phyloP scores from a whole-genome alignment of 2,113 vertebrate genomes.

The Artemisiospiza belli region DNA sequence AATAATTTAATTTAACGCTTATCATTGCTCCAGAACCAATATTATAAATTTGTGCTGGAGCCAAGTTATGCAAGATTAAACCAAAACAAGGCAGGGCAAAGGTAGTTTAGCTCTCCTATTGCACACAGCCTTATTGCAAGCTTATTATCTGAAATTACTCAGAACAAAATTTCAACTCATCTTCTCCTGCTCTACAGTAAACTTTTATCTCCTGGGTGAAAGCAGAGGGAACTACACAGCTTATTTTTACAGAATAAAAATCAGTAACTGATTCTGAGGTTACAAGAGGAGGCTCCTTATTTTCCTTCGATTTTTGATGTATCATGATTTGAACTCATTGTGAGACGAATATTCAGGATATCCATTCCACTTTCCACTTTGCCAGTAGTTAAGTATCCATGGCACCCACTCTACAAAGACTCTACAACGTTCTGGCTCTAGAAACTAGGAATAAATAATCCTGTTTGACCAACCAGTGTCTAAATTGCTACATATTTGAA shows the following conservation, averaged over 20 bases:
- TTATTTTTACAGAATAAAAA: not conserved
- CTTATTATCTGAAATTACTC: not conserved
- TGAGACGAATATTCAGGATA: not conserved
- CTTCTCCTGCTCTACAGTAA: not conserved
- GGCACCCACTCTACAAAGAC: not conserved
- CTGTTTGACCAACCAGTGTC: not conserved
- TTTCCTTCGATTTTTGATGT: not conserved
- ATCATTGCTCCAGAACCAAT: not conserved
- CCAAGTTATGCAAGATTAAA: constrained; percentile 2
- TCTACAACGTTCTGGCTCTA: not conserved
- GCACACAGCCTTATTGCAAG: not conserved
- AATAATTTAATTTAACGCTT: not conserved
- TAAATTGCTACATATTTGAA: not conserved
- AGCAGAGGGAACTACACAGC: not conserved
- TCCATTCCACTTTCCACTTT: not conserved
- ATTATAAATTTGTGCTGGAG: not conserved
- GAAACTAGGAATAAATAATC: not conserved
- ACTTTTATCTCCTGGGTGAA: not conserved
- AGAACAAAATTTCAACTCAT: not conserved
- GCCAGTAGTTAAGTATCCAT: not conserved
- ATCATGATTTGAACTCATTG: not conserved
- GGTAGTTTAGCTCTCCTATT: not conserved
- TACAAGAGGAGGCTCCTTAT: not conserved
- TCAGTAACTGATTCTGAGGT: not conserved
- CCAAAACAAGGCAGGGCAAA: not conserved